Evolutionary conservation across 2,797 vertebrate genomes (phyloP), one percentile per base, ranked within the genome.

Genomic region (Phaenicophaeus curvirostris): DNA sequence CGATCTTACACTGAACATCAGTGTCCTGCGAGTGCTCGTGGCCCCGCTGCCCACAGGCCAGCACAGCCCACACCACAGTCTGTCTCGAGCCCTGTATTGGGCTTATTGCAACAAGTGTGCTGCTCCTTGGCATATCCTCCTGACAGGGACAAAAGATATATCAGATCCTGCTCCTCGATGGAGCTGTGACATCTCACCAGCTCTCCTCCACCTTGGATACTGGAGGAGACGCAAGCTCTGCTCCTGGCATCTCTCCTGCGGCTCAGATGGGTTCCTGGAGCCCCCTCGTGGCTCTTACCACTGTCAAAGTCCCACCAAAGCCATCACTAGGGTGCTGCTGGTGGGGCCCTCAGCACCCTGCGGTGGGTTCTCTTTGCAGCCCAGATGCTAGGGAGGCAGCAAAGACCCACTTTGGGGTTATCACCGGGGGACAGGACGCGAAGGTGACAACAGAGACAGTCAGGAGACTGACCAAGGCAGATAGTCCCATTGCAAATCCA

Each of bases 201-300:
- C 33, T 61, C 41, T 72, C 30, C 5, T n/a, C 50, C 31, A 18
- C 13, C 8, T 2, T 11, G 15, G 13, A 7, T 44, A n/a, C 30
- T 69, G 63, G 58, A 75, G 27, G 28, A 66, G 19, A 58, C 7
- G 2, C 1, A 20, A 75, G 18, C 24, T 80, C 55, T 33, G 67
- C 44, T 53, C 13, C 19, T 8, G 4, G 25, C 31, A 37, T 8
- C 54, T 58, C 55, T 91, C 19, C 68, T 75, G 13, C 1, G 2
- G 37, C 51, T 95, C 55, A 8, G 14, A 82, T 23, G 59, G 44
- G 18, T 24, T 96, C 93, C 77, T 96, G 94, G 96, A 96, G 96
- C 95, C 96, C 96, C 93, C 96, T 96, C 83, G 94, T 96, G 96
- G 96, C n/a, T 84, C 63, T 63, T 66, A 15, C 12, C 15, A 13